phyloP scores from a whole-genome alignment of 1,140 invertebrate genomes.

The Amphibalanus amphitrite region DNA sequence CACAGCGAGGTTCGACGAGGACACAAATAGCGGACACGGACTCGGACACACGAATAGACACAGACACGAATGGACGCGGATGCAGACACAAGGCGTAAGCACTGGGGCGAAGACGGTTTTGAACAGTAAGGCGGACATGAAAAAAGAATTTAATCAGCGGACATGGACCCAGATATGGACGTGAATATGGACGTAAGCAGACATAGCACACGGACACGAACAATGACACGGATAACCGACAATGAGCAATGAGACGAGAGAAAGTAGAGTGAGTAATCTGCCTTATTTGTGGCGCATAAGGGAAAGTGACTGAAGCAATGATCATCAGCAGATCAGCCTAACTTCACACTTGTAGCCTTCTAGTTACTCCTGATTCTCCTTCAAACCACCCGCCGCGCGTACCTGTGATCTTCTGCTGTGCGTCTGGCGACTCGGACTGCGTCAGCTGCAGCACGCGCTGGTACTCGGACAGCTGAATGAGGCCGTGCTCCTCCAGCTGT shows the following conservation, averaged over 20 bases:
- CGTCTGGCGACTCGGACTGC: constrained; percentile 67
- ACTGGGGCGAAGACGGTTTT: no score
- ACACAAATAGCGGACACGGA: no score
- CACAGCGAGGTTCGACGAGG: no score
- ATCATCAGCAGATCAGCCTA: constrained; percentile 1
- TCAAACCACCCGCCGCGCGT: constrained; percentile 19
- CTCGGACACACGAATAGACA: neutral
- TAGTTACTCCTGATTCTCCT: constrained; percentile 22
- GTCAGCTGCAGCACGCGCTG: constrained; percentile 63
- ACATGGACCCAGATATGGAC: no score
- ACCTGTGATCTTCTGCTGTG: constrained; percentile 86
- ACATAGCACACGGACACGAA: no score
- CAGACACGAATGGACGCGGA: neutral
- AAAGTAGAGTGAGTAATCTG: no score
- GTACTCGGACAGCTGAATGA: constrained; percentile 67
- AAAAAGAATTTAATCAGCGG: no score
- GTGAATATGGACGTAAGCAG: no score
- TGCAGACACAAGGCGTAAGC: neutral
- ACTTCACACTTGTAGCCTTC: constrained; percentile 19
- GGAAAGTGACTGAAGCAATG: neutral
- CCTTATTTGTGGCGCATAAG: no score
- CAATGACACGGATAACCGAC: no score
- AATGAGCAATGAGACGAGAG: no score
- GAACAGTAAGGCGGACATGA: no score
- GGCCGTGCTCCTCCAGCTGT: constrained; percentile 71